Evolutionary conservation across 2,888 invertebrate species (phyloP).

Genomic region (Ichneumoninae sp.): DNA sequence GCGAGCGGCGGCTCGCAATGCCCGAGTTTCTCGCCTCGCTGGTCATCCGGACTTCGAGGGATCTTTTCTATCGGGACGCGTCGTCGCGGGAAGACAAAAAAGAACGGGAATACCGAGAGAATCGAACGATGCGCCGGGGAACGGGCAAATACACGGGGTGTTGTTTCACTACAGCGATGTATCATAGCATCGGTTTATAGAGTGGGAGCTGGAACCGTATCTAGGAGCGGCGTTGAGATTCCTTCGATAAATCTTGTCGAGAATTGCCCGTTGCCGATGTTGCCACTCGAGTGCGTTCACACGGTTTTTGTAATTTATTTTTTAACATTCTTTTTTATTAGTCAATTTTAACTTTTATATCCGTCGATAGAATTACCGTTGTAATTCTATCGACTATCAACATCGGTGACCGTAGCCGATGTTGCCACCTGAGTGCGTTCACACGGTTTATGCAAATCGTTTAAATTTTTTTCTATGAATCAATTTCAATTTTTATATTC

Average conservation of each 20-base stretch:
- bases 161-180: background rate
- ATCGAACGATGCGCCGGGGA: conserved; percentile 37
- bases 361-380: background rate
- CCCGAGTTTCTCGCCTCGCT: conserved; percentile 65
- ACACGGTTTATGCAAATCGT: conserved; percentile 41
- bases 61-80: conserved; percentile 54
- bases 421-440: conserved; percentile 46
- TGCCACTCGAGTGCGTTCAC: conserved; percentile 47
- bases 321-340: conserved; percentile 16
- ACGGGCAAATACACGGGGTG: conserved; percentile 29
- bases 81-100: conserved; percentile 53
- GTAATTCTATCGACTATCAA: too few relatives aligned
- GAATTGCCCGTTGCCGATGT: conserved; percentile 40
- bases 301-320: conserved; percentile 45
- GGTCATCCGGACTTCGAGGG: conserved; percentile 63
- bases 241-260: conserved; percentile 60
- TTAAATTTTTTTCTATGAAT: background rate
- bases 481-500: conserved; percentile 33
- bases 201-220: conserved; percentile 21
- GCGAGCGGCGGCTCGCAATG: conserved; percentile 36
- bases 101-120: conserved; percentile 42
- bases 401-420: conserved; percentile 21
- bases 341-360: conserved; percentile 28
- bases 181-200: conserved; percentile 10
- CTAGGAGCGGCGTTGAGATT: conserved; percentile 48